A percentile compares a stretch with the other conserved stretches of the same genome.
phyloP scores from a whole-genome alignment of 2,113 vertebrate genomes.

The Coptodon bakossiorum region DNA sequence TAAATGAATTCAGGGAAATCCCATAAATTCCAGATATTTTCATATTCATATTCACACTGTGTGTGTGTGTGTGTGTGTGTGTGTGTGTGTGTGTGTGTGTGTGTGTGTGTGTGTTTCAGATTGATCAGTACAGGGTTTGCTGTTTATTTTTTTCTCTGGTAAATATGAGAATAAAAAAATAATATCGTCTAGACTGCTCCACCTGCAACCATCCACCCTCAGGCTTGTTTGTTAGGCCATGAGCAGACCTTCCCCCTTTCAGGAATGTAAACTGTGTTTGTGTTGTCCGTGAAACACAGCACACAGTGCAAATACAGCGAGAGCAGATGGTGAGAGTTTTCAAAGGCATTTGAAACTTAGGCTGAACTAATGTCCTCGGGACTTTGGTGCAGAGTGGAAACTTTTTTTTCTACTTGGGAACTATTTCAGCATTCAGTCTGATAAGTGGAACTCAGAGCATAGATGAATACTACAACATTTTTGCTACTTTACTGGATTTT shows the following conservation, averaged over 20 bases:
- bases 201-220: neutral
- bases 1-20: neutral
- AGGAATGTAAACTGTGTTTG: neutral
- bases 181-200: neutral
- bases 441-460: neutral
- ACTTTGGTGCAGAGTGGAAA: neutral
- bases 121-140: neutral
- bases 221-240: fast-evolving
- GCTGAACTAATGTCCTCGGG: neutral
- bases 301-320: neutral
- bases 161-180: neutral
- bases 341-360: neutral
- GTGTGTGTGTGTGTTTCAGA: neutral
- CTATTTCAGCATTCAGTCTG: fast-evolving
- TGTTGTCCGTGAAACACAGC: neutral
- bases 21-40: neutral
- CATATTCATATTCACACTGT: fast-evolving
- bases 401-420: neutral
- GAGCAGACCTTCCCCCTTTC: neutral
- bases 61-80: neutral
- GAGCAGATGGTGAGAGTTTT: neutral
- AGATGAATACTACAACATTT: neutral
- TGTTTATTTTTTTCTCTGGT: neutral
- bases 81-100: neutral
- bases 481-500: neutral